These are phyloP conservation scores for Orchestes rusci DNA, from an alignment of 2,888 invertebrate genomes.

Conservation along the genomic window DNA sequence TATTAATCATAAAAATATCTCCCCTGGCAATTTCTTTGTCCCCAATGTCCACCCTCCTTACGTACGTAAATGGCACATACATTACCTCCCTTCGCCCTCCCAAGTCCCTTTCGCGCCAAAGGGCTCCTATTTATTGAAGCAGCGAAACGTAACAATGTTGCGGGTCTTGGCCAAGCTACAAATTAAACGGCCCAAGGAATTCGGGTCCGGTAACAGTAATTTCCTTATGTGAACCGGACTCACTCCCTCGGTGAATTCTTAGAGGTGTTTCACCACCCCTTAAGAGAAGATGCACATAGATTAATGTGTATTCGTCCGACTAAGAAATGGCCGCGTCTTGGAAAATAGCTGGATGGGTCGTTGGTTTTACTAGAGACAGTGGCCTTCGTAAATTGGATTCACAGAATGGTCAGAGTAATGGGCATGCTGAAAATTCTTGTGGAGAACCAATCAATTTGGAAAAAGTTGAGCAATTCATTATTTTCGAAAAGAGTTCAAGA, in stretches of 20 bases:
- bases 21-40: conserved; percentile 15
- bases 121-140: conserved; percentile 25
- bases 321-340: conserved; percentile 41
- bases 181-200: conserved; percentile 45
- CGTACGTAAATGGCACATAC: conserved; percentile 23
- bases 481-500: too few species aligned
- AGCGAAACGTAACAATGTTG: conserved; percentile 26
- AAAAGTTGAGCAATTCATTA: too few species aligned
- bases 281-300: conserved; percentile 38
- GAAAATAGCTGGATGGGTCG: too few species aligned
- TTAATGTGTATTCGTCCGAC: conserved; percentile 44
- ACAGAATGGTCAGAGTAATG: too few species aligned
- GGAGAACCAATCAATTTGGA: too few species aligned
- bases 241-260: conserved; percentile 36
- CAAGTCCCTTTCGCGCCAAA: conserved; percentile 18
- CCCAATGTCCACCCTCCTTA: conserved; percentile 20
- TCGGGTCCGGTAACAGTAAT: conserved; percentile 38
- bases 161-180: conserved; percentile 29
- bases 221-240: conserved; percentile 38
- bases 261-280: conserved; percentile 34
- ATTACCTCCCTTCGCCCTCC: conserved; percentile 12
- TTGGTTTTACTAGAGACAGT: too few species aligned
- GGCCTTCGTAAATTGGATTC: too few species aligned
- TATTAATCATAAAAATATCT: conserved; percentile 23
- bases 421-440: too few species aligned